Evolutionary conservation across 2,113 vertebrate genomes (phyloP), one percentile per base, ranked within the genome.

Genomic region (Perognathus longimembris): DNA sequence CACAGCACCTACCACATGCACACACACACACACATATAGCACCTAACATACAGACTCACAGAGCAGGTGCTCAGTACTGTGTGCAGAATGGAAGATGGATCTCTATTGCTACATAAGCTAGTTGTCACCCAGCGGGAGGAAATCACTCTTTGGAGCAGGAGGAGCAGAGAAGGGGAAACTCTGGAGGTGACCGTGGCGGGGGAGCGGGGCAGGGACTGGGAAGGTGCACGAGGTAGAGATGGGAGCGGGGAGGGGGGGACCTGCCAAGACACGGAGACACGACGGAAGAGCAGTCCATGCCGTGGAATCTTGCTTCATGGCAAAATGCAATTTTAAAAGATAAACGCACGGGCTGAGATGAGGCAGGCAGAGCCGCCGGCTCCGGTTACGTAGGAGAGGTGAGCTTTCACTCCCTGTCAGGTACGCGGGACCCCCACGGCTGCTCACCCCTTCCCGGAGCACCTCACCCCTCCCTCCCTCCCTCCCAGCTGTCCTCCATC

Each of bases 271-370:
- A 17, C 54, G 20, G 21, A 86, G 21, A 54, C 75, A 1, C 3
- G 70, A 61, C 63, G 38, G 54, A 9, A 3, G 32, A 82, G 42
- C 57, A 45, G 3, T 6, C 20, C 57, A 20, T 8, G 83, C 59
- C 78, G 78, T 2, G 0, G 85, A 93, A 92, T 85, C 90, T 84
- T 79, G 84, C 90, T 94, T 96, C 90, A 95, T 75, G 93, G 90
- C 78, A n/a, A 90, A 92, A 96, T 61, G 91, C 92, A 95, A 82
- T 94, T 96, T 96, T 76, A 93, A 97, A 96, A 94, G 91, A 94
- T 90, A 95, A 98, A 97, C 90, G 95, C 38, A 84, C 87, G 90
- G 92, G 95, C 89, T 93, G 95, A 71, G 94, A 82, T 87, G 66
- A 38, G 90, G 92, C 88, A 92, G 10, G 84, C 26, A 45, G 42